A percentile compares a stretch with the other conserved stretches of the same genome.
phyloP scores from a whole-genome alignment of 2,113 vertebrate genomes.

The Aplodontia rufa region DNA sequence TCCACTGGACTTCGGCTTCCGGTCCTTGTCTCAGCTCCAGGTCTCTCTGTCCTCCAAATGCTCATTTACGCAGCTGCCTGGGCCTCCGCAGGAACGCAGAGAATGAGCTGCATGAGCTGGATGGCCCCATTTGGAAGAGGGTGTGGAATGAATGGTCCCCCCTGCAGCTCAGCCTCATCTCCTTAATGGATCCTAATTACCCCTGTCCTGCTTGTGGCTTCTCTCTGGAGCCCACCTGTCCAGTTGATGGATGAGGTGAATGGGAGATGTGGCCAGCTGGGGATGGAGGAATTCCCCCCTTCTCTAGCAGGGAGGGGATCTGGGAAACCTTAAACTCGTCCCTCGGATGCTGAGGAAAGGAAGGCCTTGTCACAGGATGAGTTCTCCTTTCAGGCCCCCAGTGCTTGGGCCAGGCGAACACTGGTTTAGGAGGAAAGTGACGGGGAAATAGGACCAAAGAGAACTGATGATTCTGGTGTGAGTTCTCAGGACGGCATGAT shows the following conservation, averaged over 20 bases:
- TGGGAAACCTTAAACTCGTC: neutral
- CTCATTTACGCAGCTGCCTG: neutral
- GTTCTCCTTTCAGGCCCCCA: neutral
- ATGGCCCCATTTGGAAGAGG: conserved; percentile 57
- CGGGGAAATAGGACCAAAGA: neutral
- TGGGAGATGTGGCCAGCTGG: conserved; percentile 43
- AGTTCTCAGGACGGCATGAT: neutral
- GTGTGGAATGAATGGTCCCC: neutral
- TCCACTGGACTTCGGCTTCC: neutral
- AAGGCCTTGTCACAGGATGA: neutral
- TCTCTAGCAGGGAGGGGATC: neutral
- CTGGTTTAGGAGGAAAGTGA: neutral
- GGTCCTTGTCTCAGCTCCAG: neutral
- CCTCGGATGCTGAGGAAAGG: neutral
- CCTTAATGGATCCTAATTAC: conserved; percentile 80
- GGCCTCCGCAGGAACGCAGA: neutral
- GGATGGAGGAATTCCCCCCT: conserved; percentile 12
- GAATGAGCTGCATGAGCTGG: neutral
- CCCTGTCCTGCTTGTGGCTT: conserved; percentile 60
- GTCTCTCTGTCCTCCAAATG: neutral
- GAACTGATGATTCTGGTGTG: neutral
- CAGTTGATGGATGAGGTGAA: conserved; percentile 71
- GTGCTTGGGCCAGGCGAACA: neutral
- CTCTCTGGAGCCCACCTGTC: conserved; percentile 69
- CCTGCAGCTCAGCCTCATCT: conserved; percentile 60